Conservation (phyloP, 2,797 vertebrate genomes). For the Chrosomus eos region DNA sequence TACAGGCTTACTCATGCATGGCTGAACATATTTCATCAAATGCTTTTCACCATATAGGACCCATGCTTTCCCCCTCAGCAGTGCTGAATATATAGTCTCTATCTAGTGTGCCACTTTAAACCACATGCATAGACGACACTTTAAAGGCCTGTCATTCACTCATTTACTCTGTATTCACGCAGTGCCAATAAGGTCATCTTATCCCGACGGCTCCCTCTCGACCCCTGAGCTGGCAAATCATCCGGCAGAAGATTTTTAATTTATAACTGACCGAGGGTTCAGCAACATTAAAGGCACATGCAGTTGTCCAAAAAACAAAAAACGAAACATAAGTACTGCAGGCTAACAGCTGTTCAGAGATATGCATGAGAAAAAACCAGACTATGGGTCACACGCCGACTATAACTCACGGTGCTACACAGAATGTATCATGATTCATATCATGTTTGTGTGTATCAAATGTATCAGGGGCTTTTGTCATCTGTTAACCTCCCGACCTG, state of each 20-base stretch:
- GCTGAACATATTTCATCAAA: background rate
- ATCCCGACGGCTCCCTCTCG: constrained; percentile 20
- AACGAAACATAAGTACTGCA: background rate
- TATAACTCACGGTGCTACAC: constrained; percentile 15
- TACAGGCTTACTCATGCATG: background rate
- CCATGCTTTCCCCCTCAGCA: background rate
- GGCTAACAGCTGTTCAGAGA: background rate
- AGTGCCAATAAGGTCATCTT: constrained; percentile 30
- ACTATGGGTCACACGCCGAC: background rate
- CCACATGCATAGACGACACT: background rate
- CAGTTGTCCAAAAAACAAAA: background rate
- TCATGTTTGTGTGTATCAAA: background rate
- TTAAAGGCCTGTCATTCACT: constrained; percentile 34
- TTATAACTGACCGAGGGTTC: constrained; percentile 1
- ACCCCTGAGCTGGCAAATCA: constrained; percentile 3
- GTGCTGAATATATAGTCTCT: background rate
- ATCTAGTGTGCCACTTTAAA: constrained; percentile 6
- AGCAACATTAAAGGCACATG: background rate
- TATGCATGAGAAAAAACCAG: background rate
- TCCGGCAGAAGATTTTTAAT: background rate
- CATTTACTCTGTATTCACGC: constrained; percentile 18
- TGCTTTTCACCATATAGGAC: background rate
- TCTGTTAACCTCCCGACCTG: constrained; percentile 28
- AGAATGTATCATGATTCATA: background rate
- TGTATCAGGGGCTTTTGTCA: constrained; percentile 34